These are phyloP conservation scores for Actinernus sp. DNA, from an alignment of 92 coral and sea anemone genomes.

Conservation along the genomic window DNA sequence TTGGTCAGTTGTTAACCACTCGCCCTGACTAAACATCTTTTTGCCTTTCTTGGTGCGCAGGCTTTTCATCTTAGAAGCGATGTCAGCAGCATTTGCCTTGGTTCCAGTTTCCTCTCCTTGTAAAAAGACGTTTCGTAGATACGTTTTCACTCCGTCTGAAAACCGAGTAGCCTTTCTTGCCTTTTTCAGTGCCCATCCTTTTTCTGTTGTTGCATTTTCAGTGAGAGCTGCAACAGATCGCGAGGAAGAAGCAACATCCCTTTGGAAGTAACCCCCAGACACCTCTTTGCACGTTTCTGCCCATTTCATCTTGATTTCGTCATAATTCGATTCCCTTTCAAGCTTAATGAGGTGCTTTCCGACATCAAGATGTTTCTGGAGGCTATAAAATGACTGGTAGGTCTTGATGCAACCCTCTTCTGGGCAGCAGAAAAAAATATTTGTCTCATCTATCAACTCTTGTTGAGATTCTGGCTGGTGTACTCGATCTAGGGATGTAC, in stretches of 20 bases:
- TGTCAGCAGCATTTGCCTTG: neutral
- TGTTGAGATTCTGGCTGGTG: neutral
- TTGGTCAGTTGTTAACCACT: conserved; percentile 11
- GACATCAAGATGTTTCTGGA: conserved; percentile 2
- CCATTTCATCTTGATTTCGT: conserved; percentile 4
- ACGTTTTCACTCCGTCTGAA: neutral
- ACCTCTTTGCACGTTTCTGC: neutral
- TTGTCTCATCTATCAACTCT: neutral
- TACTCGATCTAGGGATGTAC: too few relatives aligned
- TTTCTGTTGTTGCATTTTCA: neutral
- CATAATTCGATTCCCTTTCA: neutral
- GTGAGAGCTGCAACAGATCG: neutral
- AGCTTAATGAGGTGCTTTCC: neutral
- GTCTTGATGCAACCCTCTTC: conserved; percentile 3
- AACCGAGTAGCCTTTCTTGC: neutral
- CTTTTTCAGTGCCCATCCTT: conserved; percentile 2
- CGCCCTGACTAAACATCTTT: neutral
- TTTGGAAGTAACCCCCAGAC: conserved; percentile 4
- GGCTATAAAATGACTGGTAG: neutral
- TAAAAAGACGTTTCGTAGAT: neutral
- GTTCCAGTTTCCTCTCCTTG: conserved; percentile 3
- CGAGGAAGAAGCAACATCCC: neutral
- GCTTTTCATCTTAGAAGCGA: neutral
- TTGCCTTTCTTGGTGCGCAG: neutral
- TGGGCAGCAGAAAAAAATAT: conserved; percentile 3